phyloP scores from a whole-genome alignment of 2,113 vertebrate genomes.

The Megaptera novaeangliae region DNA sequence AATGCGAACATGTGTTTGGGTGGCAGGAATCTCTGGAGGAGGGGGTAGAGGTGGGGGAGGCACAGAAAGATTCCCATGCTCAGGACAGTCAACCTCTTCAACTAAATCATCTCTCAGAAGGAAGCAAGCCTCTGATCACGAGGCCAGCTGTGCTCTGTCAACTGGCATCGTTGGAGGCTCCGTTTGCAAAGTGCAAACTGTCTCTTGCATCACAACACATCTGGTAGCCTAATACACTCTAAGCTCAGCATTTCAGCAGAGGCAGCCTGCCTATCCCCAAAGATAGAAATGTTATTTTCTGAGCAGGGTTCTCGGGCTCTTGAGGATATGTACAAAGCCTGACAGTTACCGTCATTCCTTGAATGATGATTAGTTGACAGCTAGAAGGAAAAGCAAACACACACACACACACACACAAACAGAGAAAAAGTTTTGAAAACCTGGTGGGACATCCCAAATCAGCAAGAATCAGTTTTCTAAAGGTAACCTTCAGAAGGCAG shows the following conservation, averaged over 20 bases:
- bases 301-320: neutral
- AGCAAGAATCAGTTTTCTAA: neutral
- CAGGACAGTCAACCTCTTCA: neutral
- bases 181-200: neutral
- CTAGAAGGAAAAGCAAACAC: neutral
- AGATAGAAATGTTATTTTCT: neutral
- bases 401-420: neutral
- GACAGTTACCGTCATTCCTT: neutral
- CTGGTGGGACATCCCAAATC: neutral
- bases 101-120: neutral
- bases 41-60: fast-evolving
- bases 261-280: neutral
- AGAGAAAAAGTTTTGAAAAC: neutral
- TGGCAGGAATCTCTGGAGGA: neutral
- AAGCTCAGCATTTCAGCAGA: neutral
- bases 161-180: neutral
- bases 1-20: neutral
- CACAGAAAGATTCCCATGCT: neutral
- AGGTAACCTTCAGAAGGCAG: neutral
- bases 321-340: neutral
- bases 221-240: neutral
- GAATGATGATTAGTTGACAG: neutral
- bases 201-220: neutral
- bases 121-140: neutral
- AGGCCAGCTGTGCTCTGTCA: neutral